A percentile compares a stretch with the other conserved stretches of the same genome.
Evolutionary conservation across 2,113 vertebrate genomes (phyloP).

Genomic region (Barnardius zonarius): DNA sequence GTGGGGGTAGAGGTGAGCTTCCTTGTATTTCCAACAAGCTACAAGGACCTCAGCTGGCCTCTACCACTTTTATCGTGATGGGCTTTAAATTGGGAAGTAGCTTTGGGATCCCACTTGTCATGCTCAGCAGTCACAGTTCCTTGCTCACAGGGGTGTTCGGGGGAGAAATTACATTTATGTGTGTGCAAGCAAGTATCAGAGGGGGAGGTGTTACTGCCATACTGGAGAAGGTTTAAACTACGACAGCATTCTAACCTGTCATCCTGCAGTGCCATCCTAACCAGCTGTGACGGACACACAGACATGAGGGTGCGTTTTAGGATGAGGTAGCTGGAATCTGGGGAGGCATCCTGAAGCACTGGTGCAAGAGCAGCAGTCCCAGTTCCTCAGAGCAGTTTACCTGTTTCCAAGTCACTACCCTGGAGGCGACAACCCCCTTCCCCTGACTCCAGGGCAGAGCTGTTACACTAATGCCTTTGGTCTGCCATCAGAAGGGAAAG

Average conservation of each 20-base stretch:
- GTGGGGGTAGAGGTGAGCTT: neutral
- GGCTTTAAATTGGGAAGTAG: neutral
- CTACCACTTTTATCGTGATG: neutral
- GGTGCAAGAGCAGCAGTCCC: neutral
- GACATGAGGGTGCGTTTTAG: fast-evolving
- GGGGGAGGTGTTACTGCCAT: neutral
- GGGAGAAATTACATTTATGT: neutral
- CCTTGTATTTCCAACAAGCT: neutral
- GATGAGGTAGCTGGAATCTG: neutral
- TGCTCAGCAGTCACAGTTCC: neutral
- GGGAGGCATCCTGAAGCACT: neutral
- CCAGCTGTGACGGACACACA: neutral
- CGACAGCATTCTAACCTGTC: neutral
- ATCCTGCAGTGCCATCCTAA: fast-evolving
- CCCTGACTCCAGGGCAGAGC: neutral
- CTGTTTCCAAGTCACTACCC: neutral
- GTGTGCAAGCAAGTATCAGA: neutral
- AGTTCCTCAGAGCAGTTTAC: neutral
- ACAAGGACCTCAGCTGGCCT: neutral
- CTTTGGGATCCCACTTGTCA: neutral
- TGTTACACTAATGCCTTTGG: neutral
- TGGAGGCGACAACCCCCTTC: neutral
- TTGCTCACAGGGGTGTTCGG: neutral
- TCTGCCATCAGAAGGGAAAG: neutral
- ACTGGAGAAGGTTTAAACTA: neutral